A percentile compares a stretch with the other conserved stretches of the same genome.
phyloP scores from a whole-genome alignment of 2,888 invertebrate genomes.

The Temnothorax ravouxi region DNA sequence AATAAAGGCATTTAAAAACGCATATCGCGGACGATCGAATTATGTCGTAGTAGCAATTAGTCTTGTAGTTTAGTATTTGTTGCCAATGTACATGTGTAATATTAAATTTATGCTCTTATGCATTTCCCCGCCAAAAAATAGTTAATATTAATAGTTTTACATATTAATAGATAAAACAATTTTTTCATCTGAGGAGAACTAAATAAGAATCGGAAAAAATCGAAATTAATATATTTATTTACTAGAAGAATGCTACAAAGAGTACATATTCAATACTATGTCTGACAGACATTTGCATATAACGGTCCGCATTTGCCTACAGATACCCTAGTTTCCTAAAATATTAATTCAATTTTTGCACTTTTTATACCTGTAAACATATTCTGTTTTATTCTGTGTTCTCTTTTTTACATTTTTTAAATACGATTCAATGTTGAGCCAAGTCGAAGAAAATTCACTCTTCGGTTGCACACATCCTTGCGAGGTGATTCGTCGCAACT shows the following conservation, averaged over 20 bases:
- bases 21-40: neutral
- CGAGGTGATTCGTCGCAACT: slow-evolving; percentile 33
- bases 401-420: neutral
- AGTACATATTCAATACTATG: neutral
- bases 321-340: neutral
- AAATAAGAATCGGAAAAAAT: neutral
- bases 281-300: neutral
- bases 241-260: neutral
- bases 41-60: neutral
- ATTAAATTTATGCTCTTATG: neutral
- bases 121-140: neutral
- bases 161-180: neutral
- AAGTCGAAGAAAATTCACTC: neutral
- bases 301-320: neutral
- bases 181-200: neutral
- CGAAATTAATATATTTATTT: neutral
- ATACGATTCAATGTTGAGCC: neutral
- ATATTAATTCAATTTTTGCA: neutral
- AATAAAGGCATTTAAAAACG: neutral
- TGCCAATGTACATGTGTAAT: neutral
- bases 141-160: neutral
- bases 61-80: neutral
- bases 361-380: neutral
- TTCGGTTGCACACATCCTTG: slow-evolving; percentile 38
- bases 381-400: neutral